These are phyloP conservation scores for Tipula lateralis DNA, from an alignment of 2,888 invertebrate genomes.

Conservation along the genomic window DNA sequence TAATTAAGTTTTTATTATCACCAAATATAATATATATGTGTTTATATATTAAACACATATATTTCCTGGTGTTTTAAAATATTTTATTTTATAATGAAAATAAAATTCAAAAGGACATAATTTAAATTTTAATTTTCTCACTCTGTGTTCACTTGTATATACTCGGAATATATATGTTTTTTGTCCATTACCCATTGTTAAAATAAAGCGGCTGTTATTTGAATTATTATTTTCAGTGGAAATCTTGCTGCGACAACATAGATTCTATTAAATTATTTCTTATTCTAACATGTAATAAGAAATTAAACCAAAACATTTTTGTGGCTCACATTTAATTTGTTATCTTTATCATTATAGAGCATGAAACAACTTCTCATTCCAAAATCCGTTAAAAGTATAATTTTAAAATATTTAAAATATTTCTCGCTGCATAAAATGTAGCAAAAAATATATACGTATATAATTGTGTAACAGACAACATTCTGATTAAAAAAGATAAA, in stretches of 20 bases:
- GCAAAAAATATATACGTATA: neutral
- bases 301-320: neutral
- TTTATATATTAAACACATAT: too few species aligned
- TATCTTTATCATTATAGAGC: neutral
- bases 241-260: neutral
- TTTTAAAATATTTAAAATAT: neutral
- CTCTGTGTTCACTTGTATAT: neutral
- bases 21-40: too few species aligned
- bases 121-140: constrained; percentile 24
- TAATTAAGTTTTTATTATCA: constrained; percentile 15
- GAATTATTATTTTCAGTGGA: neutral
- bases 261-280: neutral
- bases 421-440: neutral
- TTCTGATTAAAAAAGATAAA: neutral
- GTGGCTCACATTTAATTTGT: neutral
- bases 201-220: neutral
- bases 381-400: neutral
- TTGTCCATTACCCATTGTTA: neutral
- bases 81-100: neutral
- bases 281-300: neutral
- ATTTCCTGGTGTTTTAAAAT: constrained; percentile 2
- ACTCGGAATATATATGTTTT: neutral
- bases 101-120: constrained; percentile 7
- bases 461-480: neutral
- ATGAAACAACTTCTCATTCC: neutral